These are phyloP conservation scores for Nomada lathburiana DNA, from an alignment of 2,888 invertebrate species.

Conservation along the genomic window DNA sequence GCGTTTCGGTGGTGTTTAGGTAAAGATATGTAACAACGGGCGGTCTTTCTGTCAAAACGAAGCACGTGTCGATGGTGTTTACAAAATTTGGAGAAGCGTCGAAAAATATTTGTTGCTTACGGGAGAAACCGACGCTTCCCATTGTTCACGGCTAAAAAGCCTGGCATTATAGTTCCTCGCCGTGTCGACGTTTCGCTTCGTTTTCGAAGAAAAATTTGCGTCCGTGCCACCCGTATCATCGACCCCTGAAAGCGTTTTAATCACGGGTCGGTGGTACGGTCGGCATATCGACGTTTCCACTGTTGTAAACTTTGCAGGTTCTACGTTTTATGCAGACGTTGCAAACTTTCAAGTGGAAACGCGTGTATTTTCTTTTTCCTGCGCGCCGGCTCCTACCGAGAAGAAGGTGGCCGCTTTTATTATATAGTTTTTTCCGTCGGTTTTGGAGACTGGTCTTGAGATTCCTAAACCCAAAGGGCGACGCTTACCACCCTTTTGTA, in stretches of 20 bases:
- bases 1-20: conserved; percentile 41
- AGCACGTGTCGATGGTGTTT: conserved; percentile 39
- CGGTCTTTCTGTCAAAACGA: conserved; percentile 51
- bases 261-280: conserved; percentile 33
- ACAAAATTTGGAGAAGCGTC: conserved; percentile 30
- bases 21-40: conserved; percentile 13
- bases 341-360: conserved; percentile 73
- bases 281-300: conserved; percentile 45
- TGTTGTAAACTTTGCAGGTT: conserved; percentile 70
- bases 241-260: conserved; percentile 6
- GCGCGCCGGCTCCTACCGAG: conserved; percentile 14
- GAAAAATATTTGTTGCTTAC: background rate
- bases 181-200: conserved; percentile 23
- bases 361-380: conserved; percentile 15
- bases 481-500: conserved; percentile 54
- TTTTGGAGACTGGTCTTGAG: conserved; percentile 49
- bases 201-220: conserved; percentile 38
- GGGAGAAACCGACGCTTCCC: conserved; percentile 7
- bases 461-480: conserved; percentile 47
- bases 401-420: conserved; percentile 34
- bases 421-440: conserved; percentile 33
- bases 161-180: conserved; percentile 50
- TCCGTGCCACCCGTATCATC: conserved; percentile 10
- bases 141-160: conserved; percentile 37
- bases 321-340: conserved; percentile 78